phyloP scores from a whole-genome alignment of 2,888 invertebrate species.

The Melieria crassipennis region DNA sequence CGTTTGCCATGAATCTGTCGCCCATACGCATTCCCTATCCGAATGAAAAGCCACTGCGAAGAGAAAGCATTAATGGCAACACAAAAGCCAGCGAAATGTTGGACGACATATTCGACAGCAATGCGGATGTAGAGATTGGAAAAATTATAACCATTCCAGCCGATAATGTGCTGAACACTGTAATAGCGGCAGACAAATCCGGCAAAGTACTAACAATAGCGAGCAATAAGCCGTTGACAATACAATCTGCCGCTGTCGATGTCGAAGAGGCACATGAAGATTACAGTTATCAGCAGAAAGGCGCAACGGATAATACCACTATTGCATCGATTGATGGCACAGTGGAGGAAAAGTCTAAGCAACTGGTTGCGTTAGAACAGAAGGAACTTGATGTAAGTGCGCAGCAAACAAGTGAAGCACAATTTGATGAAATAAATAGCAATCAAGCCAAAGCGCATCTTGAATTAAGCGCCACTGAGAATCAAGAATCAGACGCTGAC shows the following conservation, averaged over 20 bases:
- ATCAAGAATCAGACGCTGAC: neutral
- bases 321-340: too few species aligned
- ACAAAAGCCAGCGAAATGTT: neutral
- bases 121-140: slow-evolving; percentile 24
- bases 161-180: slow-evolving; percentile 26
- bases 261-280: too few species aligned
- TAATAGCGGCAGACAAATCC: slow-evolving; percentile 31
- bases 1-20: slow-evolving; percentile 45
- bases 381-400: neutral
- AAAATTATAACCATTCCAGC: slow-evolving; percentile 33
- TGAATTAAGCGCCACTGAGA: neutral
- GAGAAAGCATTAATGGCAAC: slow-evolving; percentile 11
- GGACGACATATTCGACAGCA: neutral
- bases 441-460: neutral
- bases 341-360: too few species aligned
- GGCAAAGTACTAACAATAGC: slow-evolving; percentile 22
- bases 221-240: too few species aligned
- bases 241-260: too few species aligned
- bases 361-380: slow-evolving; percentile 41
- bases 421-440: too few species aligned
- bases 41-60: neutral
- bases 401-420: too few species aligned
- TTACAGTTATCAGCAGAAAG: too few species aligned
- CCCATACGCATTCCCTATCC: slow-evolving; percentile 28
- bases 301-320: too few species aligned